Evolutionary conservation across 2,797 vertebrate species (phyloP).

Genomic region (Tapera naevia): DNA sequence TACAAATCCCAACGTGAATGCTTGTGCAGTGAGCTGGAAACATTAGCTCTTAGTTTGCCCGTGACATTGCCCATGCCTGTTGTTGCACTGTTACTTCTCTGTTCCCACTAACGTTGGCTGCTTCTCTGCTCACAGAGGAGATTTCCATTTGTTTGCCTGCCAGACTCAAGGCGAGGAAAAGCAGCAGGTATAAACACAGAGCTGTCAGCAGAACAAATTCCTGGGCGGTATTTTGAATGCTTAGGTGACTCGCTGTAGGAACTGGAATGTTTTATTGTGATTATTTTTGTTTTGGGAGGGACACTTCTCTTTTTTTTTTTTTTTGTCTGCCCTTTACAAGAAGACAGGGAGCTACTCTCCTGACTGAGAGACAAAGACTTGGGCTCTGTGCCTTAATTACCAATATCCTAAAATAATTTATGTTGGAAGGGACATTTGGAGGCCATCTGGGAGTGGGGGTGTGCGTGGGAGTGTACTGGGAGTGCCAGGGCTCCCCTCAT

Average conservation of each 20-base stretch:
- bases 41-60: background rate
- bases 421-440: background rate
- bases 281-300: background rate
- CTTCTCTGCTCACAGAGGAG: background rate
- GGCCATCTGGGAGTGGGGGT: conserved; percentile 28
- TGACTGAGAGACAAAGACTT: background rate
- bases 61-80: background rate
- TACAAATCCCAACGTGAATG: background rate
- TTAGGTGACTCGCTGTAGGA: background rate
- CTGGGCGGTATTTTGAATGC: background rate
- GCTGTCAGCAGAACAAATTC: background rate
- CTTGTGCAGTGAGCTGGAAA: background rate
- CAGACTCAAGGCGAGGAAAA: background rate
- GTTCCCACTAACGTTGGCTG: background rate
- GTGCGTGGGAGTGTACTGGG: background rate
- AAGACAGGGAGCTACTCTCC: background rate
- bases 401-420: background rate
- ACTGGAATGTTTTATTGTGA: background rate
- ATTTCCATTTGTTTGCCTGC: conserved; percentile 24
- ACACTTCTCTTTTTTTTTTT: background rate
- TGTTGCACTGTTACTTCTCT: background rate
- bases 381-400: background rate
- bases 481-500: background rate
- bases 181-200: conserved; percentile 6
- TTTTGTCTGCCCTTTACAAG: background rate